Base-by-base conservation (phyloP, 2,888 invertebrate genomes). In the Gymnocheta viridis region DNA sequence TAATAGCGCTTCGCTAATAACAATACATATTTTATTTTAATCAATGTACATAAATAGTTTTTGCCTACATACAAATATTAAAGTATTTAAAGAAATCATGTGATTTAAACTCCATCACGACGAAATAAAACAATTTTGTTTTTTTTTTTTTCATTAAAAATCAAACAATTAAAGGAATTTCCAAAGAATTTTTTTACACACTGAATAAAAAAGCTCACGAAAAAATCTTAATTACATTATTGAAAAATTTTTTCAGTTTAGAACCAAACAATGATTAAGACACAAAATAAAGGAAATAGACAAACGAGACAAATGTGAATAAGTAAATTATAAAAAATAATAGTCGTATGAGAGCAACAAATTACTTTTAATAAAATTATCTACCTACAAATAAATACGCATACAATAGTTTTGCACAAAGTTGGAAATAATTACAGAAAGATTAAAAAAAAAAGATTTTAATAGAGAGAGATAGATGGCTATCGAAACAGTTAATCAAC, bases 401-500 rank as follows among this genome's bases (percentile, higher is more conserved):
- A 47, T 4, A 29, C 10, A 19, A 17, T 17, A n/a, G 17, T 14
- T 5, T 47, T 22, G 38, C 19, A 47, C 17, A 47, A 6, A 35
- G 14, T 22, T 51, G 44, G 17, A 38, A 32, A 67, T 62, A 60
- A 62, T 62, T 78, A 64, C 32, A 32, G 22, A 12, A 19, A 54
- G 41, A 62, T 41, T 14, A 27, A 62, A 22, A 35, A 22, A 64
- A 41, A 62, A 62, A 22, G 49, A 58, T 2, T 47, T 22, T 0
- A 47, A 17, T 0, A 66, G 56, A 56, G 17, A 51, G n/a, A 62
- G 19, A 35, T 32, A 60, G 72, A 80, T 77, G 70, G 47, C 80
- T 83, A 83, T 83, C 83, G 80, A 77, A 76, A 77, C 72, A 80
- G 83, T 80, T 83, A 80, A 83, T 80, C 80, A 83, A 77, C 76